These are phyloP conservation scores for Lordiphosa fenestrarum DNA, from an alignment of 2,888 invertebrate species.

Conservation along the genomic window DNA sequence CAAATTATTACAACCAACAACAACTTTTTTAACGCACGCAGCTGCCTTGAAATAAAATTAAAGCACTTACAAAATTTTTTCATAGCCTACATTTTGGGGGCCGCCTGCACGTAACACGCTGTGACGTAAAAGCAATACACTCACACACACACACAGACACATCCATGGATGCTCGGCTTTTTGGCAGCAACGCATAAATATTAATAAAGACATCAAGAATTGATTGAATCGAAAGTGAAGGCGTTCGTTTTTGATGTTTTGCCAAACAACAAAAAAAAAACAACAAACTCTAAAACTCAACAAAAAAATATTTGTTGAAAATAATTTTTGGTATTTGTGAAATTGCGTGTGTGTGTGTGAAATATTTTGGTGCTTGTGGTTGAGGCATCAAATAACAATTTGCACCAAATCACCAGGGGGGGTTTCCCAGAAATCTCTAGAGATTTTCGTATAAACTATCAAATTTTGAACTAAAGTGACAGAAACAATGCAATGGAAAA, in stretches of 20 bases:
- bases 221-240: conserved; percentile 53
- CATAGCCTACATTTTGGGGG: conserved; percentile 49
- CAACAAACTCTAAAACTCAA: neutral
- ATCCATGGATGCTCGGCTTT: conserved; percentile 30
- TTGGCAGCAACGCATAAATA: conserved; percentile 47
- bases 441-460: no score
- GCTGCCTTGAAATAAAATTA: conserved; percentile 58
- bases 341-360: no score
- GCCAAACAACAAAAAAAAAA: no score
- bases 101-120: conserved; percentile 18
- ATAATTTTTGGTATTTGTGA: no score
- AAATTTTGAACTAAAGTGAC: no score
- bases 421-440: no score
- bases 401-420: no score
- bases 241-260: conserved; percentile 10
- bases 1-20: conserved; percentile 44
- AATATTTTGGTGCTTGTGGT: no score
- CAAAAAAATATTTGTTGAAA: no score
- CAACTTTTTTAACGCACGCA: neutral
- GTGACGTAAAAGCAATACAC: conserved; percentile 28
- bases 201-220: conserved; percentile 64
- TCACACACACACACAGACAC: conserved; percentile 1
- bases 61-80: conserved; percentile 64
- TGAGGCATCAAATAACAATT: no score
- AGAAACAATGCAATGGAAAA: no score